Base-by-base conservation (phyloP, 2,888 invertebrate genomes). In the Elmis aenea region DNA sequence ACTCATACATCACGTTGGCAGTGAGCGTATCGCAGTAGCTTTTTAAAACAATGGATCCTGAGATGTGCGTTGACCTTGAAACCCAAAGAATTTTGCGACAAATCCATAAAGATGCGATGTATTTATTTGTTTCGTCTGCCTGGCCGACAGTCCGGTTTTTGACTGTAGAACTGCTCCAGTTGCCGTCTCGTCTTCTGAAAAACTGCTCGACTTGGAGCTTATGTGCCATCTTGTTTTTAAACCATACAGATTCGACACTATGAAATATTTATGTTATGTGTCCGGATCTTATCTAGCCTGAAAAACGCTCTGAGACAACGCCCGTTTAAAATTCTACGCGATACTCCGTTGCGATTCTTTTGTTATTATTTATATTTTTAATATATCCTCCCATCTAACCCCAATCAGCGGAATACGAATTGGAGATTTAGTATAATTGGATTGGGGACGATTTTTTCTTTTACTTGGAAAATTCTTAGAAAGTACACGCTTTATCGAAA, bases 61-160 rank as follows among this genome's bases (percentile, higher is more conserved):
- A 39, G 40, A 41, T 50, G 48, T 51, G 45, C 45, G 45, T 52
- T 54, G 50, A 48, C 56, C 55, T 57, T 54, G 54, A 42, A 47
- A 48, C 46, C 45, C 38, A 48, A 46, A 50, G 54, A 53, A 54
- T 55, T 55, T 55, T 52, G 52, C 52, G 49, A 54, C 52, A 54
- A 55, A 55, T 53, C 55, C 53, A 55, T 55, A 55, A 55, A 56
- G 56, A 52, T 52, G 54, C 45, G 48, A 48, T 42, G 46, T 52
- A 59, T 59, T 59, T 59, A 61, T 59, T 46, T 52, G 53, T 59
- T 59, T 58, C 59, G 59, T 59, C 60, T 60, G 58, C 50, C 32
- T 35, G 44, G 46, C 47, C 47, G 60, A 58, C 58, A 55, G 56
- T 52, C 53, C 52, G 50, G 57, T 53, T 57, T 58, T 56, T 55